A percentile compares a stretch with the other conserved stretches of the same genome.
phyloP scores from a whole-genome alignment of 2,888 invertebrate species.

The Oscheius myriophilus region DNA sequence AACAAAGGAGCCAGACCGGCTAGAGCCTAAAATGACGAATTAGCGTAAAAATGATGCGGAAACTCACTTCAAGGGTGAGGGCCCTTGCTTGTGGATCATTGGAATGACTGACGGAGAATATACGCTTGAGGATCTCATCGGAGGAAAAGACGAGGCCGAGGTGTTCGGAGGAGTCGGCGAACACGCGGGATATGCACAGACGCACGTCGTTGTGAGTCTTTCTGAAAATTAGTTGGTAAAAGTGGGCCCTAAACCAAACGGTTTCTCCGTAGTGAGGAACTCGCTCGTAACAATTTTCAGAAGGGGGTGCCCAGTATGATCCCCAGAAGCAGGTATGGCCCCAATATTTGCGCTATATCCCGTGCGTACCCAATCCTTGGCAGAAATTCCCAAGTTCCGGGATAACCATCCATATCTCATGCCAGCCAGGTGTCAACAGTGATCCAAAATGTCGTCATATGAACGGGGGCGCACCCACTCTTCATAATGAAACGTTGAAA shows the following conservation, averaged over 20 bases:
- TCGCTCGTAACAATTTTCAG: too few species aligned
- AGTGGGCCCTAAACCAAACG: neutral
- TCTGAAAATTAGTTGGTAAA: neutral
- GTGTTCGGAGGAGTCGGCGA: slow-evolving; percentile 94
- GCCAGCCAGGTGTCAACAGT: too few species aligned
- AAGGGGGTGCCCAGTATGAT: too few species aligned
- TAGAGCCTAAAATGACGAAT: slow-evolving; percentile 68
- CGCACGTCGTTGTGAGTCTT: slow-evolving; percentile 74
- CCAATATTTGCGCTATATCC: too few species aligned
- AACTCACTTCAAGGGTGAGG: slow-evolving; percentile 78
- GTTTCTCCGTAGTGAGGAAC: too few species aligned
- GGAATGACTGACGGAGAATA: slow-evolving; percentile 92
- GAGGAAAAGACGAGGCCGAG: slow-evolving; percentile 88
- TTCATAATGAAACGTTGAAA: too few species aligned
- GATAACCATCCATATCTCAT: too few species aligned
- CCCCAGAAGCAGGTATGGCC: too few species aligned
- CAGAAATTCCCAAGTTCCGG: too few species aligned
- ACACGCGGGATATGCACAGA: slow-evolving; percentile 89
- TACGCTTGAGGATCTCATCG: slow-evolving; percentile 72
- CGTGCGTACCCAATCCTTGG: too few species aligned
- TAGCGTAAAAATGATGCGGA: neutral
- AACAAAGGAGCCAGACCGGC: slow-evolving; percentile 29
- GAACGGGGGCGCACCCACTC: too few species aligned
- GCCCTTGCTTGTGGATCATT: slow-evolving; percentile 95
- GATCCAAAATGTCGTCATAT: too few species aligned